A percentile compares a stretch with the other conserved stretches of the same genome.
These are phyloP conservation scores for Drosophila arizonae DNA, from an alignment of 1,140 invertebrate species.

Conservation along the genomic window DNA sequence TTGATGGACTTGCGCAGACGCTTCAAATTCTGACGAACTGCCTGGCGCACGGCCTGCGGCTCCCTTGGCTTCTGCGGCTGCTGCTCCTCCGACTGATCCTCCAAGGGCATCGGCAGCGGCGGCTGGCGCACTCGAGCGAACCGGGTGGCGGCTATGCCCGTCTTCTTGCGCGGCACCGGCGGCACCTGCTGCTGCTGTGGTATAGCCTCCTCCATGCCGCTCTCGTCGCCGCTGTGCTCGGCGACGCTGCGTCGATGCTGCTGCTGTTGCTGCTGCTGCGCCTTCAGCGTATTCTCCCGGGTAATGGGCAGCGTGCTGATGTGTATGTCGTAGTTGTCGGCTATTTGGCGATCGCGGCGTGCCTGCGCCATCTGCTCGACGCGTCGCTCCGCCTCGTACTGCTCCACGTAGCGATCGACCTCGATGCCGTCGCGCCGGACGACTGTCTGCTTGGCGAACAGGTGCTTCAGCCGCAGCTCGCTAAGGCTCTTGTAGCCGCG, in stretches of 20 bases:
- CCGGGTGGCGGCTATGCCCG: constrained; percentile 68
- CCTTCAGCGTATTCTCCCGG: constrained; percentile 54
- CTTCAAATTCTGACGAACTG: constrained; percentile 59
- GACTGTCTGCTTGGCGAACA: constrained; percentile 72
- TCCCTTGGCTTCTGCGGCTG: constrained; percentile 1
- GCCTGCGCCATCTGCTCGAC: constrained; percentile 51
- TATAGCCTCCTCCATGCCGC: constrained; percentile 57
- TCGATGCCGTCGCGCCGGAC: constrained; percentile 65
- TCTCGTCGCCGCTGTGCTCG: constrained; percentile 66
- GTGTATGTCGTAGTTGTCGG: constrained; percentile 74
- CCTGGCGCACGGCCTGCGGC: constrained; percentile 29
- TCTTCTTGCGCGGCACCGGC: constrained; percentile 28
- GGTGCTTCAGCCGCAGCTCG: constrained; percentile 71
- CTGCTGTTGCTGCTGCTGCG: background rate
- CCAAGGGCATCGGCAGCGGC: constrained; percentile 42
- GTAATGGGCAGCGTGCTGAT: constrained; percentile 52
- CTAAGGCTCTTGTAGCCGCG: constrained; percentile 70
- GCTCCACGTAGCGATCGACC: constrained; percentile 67
- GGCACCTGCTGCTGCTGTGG: background rate
- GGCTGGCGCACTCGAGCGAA: constrained; percentile 69
- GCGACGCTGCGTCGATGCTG: constrained; percentile 17
- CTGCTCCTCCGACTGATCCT: background rate
- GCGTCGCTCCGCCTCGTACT: constrained; percentile 66
- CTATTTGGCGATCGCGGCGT: constrained; percentile 60
- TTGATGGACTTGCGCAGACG: constrained; percentile 67